Evolutionary conservation across 2,888 invertebrate species (phyloP), one percentile per base, ranked within the genome.

Genomic region (Aphodius sticticus): DNA sequence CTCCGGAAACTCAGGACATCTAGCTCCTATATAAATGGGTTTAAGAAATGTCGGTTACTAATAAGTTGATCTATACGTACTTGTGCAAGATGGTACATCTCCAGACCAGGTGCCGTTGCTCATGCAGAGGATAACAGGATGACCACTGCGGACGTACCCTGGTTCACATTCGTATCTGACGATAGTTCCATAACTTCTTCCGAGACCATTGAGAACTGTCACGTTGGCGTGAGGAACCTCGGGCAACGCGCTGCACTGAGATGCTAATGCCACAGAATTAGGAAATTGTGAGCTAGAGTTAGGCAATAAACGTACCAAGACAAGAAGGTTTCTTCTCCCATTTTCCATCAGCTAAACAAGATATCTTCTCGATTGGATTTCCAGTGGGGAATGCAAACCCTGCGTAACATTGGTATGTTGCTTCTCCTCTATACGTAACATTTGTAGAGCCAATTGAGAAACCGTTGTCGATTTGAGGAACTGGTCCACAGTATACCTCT

Each of bases 401-500:
- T 78, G 98, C 97, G 88, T 99, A 98, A 88, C 98, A 99, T 87
- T 98, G 97, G 88, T 98, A 99, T 88, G 96, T 97, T 78, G 98
- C 98, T 83, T 96, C 92, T 69, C 98, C 98, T 82, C 94, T 93
- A 87, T 96, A 99, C 0, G 98, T 98, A 6, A 99, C 98, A 89
- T 98, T 98, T 4, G 97, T 95, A 0, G 98, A 97, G 76, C 96
- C 97, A 87, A 97, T 97, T 2, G 98, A 98, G 89, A 98, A 98
- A 76, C 98, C 98, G 88, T 98, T 99, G 87, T 97, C 97, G 82
- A 99, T 99, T 92, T 99, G 99, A 78, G 98, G 98, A 76, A 99
- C 98, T 35, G 98, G 98, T 78, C 98, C 98, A 89, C 99, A 99
- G 88, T 98, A 99, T 26, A 97, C 97, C 93, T 97, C 97, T 93